phyloP scores from a whole-genome alignment of 1,140 invertebrate species.

The Heliconius hewitsoni region DNA sequence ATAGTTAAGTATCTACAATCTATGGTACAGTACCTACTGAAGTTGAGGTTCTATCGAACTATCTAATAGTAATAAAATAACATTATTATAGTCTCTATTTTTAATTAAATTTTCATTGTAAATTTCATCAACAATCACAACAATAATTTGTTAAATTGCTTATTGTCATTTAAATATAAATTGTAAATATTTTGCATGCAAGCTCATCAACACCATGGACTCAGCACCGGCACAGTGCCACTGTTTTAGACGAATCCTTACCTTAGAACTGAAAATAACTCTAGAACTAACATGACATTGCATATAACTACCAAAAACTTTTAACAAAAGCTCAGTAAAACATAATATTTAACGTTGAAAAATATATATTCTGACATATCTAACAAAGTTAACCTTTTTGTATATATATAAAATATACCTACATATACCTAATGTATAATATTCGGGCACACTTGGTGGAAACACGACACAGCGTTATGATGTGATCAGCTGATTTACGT shows the following conservation, averaged over 20 bases:
- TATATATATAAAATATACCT: too few relatives aligned
- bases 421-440: background rate
- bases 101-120: too few relatives aligned
- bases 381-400: background rate
- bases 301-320: background rate
- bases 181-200: too few relatives aligned
- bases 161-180: too few relatives aligned
- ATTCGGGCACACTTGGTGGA: background rate
- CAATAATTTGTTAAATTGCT: too few relatives aligned
- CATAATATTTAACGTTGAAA: background rate
- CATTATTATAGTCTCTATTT: too few relatives aligned
- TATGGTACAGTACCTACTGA: background rate
- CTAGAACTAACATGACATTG: too few relatives aligned
- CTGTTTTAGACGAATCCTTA: too few relatives aligned
- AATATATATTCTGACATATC: background rate
- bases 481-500: slow-evolving; percentile 55
- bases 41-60: background rate
- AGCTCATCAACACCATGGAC: too few relatives aligned
- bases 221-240: too few relatives aligned
- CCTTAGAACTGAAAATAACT: too few relatives aligned
- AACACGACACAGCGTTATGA: slow-evolving; percentile 43
- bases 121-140: too few relatives aligned
- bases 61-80: background rate
- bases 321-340: background rate
- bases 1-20: background rate